phyloP scores from a whole-genome alignment of 1,140 invertebrate species.

The Acyrthosiphon pisum region DNA sequence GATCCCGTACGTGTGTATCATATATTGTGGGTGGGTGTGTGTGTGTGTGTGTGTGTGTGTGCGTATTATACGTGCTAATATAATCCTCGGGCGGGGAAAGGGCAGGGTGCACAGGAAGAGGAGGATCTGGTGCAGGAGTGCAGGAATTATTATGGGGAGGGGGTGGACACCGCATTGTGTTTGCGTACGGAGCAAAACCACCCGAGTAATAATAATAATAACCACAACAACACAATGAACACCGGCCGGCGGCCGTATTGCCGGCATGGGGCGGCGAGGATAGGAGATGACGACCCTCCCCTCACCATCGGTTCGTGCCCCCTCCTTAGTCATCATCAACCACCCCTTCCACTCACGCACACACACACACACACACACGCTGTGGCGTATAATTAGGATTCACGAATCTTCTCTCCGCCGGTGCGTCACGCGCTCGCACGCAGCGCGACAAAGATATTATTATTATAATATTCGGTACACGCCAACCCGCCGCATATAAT shows the following conservation, averaged over 20 bases:
- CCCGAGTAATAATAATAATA: slow-evolving; percentile 26
- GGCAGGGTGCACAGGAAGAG: neutral
- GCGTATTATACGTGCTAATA: neutral
- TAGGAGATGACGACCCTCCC: neutral
- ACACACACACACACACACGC: neutral
- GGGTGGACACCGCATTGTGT: neutral
- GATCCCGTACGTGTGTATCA: neutral
- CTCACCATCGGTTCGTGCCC: neutral
- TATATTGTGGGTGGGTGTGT: neutral
- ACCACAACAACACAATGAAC: slow-evolving; percentile 21
- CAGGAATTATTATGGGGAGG: too few species aligned
- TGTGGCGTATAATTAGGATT: slow-evolving; percentile 17
- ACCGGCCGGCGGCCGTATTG: neutral
- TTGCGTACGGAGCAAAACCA: neutral
- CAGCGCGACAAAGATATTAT: neutral
- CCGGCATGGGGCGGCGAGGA: neutral
- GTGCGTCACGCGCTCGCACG: neutral
- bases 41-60: neutral
- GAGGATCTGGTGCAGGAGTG: neutral
- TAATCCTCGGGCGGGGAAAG: neutral
- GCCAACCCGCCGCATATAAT: neutral
- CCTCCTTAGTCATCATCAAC: neutral
- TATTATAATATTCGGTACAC: slow-evolving; percentile 4
- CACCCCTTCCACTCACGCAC: neutral
- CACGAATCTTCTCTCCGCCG: neutral